Base-by-base conservation (phyloP, 2,797 vertebrate genomes). In the Amblyopsis hoosieri region DNA sequence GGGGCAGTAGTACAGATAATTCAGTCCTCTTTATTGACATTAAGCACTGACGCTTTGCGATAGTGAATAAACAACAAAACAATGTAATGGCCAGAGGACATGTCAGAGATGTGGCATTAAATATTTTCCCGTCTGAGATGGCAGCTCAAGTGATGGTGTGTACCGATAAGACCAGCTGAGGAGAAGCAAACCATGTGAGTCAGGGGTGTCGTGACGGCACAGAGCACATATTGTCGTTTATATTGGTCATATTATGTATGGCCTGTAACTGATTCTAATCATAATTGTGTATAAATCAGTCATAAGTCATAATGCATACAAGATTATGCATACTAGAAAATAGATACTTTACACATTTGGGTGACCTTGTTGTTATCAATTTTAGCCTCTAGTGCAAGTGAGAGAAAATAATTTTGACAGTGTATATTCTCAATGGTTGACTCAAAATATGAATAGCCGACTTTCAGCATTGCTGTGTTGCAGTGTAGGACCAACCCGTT, bases 1-100 rank as follows among this genome's bases (percentile, higher is more conserved):
- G n/a, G 86, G 88, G 87, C 90, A 90, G 83, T 89, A 81, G 80
- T 84, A 88, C 81, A 85, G 87, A 88, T 89, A 90, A 91, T 88
- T 87, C 86, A 85, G 80, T 83, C 86, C 85, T 80, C 84, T 88
- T 91, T 81, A 88, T 88, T 89, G 83, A 85, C 84, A 90, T 90
- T 85, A 87, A 87, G 75, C 66, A 10, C 66, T 37, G 3, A 78
- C 63, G 78, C 76, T 78, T 78, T 85, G 78, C 86, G 79, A 86
- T 82, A 86, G 82, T 85, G 78, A 86, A 87, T 89, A 87, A 89
- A 89, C 84, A 89, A 88, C 84, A 89, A 88, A 89, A 84, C 86
- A 87, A 83, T 74, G 69, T 45, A 72, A 80, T 75, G 70, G 72
- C 69, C 75, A 69, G 81, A 77, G 80, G 81, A 83, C 78, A 82